Conservation (phyloP, 2,888 invertebrate genomes). For the Agelastica alni region DNA sequence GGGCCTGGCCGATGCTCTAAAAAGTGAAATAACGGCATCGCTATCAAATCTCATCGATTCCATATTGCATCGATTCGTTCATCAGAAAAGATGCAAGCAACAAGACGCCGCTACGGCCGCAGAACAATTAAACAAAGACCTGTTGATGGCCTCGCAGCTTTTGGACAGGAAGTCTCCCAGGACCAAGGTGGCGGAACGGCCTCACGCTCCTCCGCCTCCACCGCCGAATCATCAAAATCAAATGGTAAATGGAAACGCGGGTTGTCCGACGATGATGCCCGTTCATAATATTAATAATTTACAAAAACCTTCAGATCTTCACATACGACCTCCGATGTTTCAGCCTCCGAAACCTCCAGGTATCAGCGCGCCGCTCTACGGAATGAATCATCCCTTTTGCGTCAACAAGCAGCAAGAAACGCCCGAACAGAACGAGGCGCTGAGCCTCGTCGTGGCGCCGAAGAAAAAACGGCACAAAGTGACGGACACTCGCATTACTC, state of each 20-base stretch:
- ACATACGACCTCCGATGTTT: constrained; percentile 77
- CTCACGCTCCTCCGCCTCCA: constrained; percentile 56
- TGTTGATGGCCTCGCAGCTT: constrained; percentile 79
- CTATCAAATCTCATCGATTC: constrained; percentile 85
- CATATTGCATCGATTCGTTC: constrained; percentile 82
- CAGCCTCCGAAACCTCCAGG: constrained; percentile 80
- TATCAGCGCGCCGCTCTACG: constrained; percentile 65
- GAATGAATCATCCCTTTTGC: constrained; percentile 63
- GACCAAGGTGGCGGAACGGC: constrained; percentile 70
- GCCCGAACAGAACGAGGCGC: constrained; percentile 90
- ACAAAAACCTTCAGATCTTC: constrained; percentile 59
- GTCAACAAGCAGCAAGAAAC: constrained; percentile 65
- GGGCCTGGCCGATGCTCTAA: constrained; percentile 87
- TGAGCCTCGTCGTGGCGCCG: constrained; percentile 91
- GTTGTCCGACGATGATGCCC: constrained; percentile 62
- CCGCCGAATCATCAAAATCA: constrained; percentile 54
- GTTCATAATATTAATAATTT: constrained; percentile 50
- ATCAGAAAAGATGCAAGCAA: constrained; percentile 79
- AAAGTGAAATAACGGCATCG: constrained; percentile 85
- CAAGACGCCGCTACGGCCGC: constrained; percentile 79
- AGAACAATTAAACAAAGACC: constrained; percentile 84
- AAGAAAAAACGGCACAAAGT: constrained; percentile 98
- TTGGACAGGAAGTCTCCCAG: constrained; percentile 84
- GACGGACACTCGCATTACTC: constrained; percentile 91
- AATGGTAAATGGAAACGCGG: constrained; percentile 57